Evolutionary conservation across 2,888 invertebrate genomes (phyloP).

Genomic region (Cerceris ruficornis): DNA sequence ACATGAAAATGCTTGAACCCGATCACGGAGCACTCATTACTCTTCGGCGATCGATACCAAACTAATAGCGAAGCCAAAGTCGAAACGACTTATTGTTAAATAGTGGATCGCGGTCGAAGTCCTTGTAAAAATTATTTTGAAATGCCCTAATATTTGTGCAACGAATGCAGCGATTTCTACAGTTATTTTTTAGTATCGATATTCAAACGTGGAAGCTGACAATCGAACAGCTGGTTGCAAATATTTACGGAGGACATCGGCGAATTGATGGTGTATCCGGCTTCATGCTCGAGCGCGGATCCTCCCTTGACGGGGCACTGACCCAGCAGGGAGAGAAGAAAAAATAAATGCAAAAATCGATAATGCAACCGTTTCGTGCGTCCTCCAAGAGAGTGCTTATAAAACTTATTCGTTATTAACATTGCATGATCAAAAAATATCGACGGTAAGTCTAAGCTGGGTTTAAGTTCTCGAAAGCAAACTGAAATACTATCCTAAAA

Average conservation of each 20-base stretch:
- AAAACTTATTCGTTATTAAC: slow-evolving; percentile 50
- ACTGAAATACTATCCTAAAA: too few species aligned
- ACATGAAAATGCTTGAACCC: too few species aligned
- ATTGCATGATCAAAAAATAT: neutral
- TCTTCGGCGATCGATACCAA: neutral
- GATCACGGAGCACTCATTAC: too few species aligned
- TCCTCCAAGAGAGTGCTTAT: slow-evolving; percentile 19
- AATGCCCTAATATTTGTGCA: slow-evolving; percentile 57
- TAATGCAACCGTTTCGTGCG: slow-evolving; percentile 52
- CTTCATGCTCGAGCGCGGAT: slow-evolving; percentile 70
- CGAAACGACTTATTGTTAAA: too few species aligned
- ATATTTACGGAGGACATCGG: slow-evolving; percentile 63
- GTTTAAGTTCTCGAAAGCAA: too few species aligned
- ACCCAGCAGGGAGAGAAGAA: slow-evolving; percentile 52
- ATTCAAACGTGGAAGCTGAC: slow-evolving; percentile 13
- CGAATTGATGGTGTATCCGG: slow-evolving; percentile 64
- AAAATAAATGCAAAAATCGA: slow-evolving; percentile 65
- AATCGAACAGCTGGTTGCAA: slow-evolving; percentile 45
- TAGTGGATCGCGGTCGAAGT: too few species aligned
- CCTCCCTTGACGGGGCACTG: slow-evolving; percentile 66
- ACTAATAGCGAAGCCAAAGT: slow-evolving; percentile 3
- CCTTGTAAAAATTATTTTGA: slow-evolving; percentile 32
- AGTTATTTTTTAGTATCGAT: neutral
- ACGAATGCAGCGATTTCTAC: slow-evolving; percentile 54
- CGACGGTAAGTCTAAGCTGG: neutral